Conservation (phyloP, 1,140 invertebrate genomes). For the Papilio xuthus region DNA sequence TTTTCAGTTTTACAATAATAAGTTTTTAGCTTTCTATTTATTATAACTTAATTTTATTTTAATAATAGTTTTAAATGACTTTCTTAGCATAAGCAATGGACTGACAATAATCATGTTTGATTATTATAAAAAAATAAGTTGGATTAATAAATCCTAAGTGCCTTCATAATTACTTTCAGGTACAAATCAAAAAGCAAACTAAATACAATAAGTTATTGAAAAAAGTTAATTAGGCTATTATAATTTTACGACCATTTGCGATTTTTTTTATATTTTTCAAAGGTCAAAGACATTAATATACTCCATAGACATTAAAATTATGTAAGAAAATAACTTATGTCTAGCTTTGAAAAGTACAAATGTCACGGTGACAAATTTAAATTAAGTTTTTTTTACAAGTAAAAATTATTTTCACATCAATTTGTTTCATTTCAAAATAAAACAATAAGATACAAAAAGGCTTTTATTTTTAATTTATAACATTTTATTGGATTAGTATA, state of each 20-base stretch:
- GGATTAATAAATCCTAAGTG: not conserved
- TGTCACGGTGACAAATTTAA: not conserved
- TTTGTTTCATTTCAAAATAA: constrained; percentile 10
- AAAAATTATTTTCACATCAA: not conserved
- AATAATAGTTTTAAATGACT: not conserved
- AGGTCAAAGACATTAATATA: not conserved
- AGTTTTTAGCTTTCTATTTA: constrained; percentile 10
- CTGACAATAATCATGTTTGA: constrained; percentile 16
- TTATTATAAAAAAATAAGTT: not conserved
- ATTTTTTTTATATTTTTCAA: not conserved
- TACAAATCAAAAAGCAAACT: not conserved
- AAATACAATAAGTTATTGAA: not conserved
- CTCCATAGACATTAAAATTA: not conserved
- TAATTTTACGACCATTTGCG: not conserved
- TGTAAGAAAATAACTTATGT: not conserved
- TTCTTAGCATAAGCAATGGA: not conserved
- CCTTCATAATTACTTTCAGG: not conserved
- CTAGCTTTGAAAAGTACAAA: not conserved
- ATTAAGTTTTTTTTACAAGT: not conserved
- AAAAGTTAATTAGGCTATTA: not conserved
- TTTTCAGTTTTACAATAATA: constrained; percentile 6
- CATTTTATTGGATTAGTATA: not conserved
- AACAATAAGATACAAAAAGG: not conserved
- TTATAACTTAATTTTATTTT: constrained; percentile 17
- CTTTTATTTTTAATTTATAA: constrained; percentile 1